phyloP scores from a whole-genome alignment of 2,888 invertebrate genomes.

The Drosophila planitibia region DNA sequence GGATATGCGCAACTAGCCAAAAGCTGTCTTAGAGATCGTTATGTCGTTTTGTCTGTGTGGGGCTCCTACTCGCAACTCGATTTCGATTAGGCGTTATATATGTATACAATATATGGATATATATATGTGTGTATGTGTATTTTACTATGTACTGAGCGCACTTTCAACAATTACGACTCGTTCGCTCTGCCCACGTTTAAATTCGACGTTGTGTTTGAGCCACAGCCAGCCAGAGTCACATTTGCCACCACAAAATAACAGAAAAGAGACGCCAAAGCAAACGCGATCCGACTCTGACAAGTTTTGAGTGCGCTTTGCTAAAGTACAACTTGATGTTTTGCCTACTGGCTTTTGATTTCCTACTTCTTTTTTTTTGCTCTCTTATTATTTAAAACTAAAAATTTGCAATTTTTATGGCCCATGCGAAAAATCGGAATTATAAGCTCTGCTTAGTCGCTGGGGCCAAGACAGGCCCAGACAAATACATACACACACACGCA shows the following conservation, averaged over 20 bases:
- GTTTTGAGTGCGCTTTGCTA: slow-evolving; percentile 50
- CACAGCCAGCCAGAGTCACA: slow-evolving; percentile 67
- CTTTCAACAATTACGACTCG: slow-evolving; percentile 79
- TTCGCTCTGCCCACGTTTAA: slow-evolving; percentile 72
- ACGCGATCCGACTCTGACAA: slow-evolving; percentile 42
- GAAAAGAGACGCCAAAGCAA: slow-evolving; percentile 36
- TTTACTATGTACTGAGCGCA: slow-evolving; percentile 60
- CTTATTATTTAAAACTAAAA: slow-evolving; percentile 41
- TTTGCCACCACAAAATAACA: slow-evolving; percentile 50
- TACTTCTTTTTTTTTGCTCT: slow-evolving; percentile 9
- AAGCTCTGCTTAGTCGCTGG: slow-evolving; percentile 33
- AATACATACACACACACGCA: slow-evolving; percentile 18
- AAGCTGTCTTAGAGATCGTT: slow-evolving; percentile 29
- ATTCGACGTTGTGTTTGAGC: slow-evolving; percentile 64
- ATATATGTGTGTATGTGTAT: slow-evolving; percentile 10
- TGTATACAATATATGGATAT: slow-evolving; percentile 8
- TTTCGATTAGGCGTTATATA: slow-evolving; percentile 76
- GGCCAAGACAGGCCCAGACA: slow-evolving; percentile 22
- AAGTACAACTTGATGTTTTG: slow-evolving; percentile 27
- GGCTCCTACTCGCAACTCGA: slow-evolving; percentile 67
- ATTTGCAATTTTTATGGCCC: slow-evolving; percentile 18
- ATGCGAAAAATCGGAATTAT: slow-evolving; percentile 30
- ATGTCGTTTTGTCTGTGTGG: slow-evolving; percentile 20
- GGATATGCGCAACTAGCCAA: slow-evolving; percentile 28
- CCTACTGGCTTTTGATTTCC: slow-evolving; percentile 45